Percentiles rank a stretch among this genome's conserved stretches.
Evolutionary conservation across 2,113 vertebrate species (phyloP).

Genomic region (Dermatemys mawii): DNA sequence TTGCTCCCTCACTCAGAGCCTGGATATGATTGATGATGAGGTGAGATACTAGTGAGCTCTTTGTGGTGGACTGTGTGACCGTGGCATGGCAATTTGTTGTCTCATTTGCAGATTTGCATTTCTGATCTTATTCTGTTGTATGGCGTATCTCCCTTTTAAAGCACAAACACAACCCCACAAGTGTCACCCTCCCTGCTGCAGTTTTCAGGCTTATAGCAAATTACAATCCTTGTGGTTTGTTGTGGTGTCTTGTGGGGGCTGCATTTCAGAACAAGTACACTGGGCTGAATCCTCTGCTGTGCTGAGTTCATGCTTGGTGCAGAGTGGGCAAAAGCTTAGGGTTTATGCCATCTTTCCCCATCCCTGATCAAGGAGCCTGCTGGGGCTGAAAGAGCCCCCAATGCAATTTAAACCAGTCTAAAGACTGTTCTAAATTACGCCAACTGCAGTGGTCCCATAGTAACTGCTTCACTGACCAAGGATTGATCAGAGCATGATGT

Average conservation of each 20-base stretch:
- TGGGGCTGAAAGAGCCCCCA: neutral
- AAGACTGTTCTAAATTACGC: neutral
- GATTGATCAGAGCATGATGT: conserved; percentile 7
- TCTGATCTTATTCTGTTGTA: neutral
- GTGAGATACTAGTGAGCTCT: conserved; percentile 83
- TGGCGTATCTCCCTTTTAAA: neutral
- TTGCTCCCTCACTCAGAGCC: conserved; percentile 89
- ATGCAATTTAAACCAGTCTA: neutral
- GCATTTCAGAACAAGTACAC: neutral
- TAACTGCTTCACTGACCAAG: conserved; percentile 26
- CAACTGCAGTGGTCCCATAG: conserved; percentile 18
- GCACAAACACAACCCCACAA: neutral
- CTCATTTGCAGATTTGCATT: neutral
- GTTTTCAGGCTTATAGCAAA: neutral
- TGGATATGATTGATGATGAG: conserved; percentile 99
- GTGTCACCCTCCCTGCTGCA: neutral
- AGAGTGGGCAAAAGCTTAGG: neutral
- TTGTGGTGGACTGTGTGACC: conserved; percentile 17
- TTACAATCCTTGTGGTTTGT: neutral
- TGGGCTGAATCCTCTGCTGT: neutral
- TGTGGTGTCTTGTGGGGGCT: neutral
- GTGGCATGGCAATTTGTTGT: neutral
- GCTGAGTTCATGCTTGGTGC: neutral
- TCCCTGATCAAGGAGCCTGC: neutral
- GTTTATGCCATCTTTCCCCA: neutral